Evolutionary conservation across 2,113 vertebrate species (phyloP).

Genomic region (Scartelaos histophorus): DNA sequence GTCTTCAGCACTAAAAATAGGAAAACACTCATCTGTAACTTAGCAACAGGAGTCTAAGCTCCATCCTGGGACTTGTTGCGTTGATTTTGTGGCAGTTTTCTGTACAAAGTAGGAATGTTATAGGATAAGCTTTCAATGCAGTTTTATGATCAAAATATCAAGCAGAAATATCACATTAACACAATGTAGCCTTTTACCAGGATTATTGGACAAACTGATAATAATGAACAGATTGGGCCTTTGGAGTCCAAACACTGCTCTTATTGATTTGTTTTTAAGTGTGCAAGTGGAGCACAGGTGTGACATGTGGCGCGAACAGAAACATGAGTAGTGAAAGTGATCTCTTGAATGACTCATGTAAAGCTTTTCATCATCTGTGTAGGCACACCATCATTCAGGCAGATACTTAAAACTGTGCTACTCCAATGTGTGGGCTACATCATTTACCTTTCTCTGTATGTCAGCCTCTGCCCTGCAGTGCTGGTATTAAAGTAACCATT

Average conservation of each 20-base stretch:
- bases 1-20: slow-evolving; percentile 78
- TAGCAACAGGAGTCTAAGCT: slow-evolving; percentile 80
- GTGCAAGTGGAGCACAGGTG: slow-evolving; percentile 30
- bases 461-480: neutral
- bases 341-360: slow-evolving; percentile 62
- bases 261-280: slow-evolving; percentile 14
- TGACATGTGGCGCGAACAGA: slow-evolving; percentile 36
- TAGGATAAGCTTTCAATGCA: slow-evolving; percentile 19
- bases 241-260: slow-evolving; percentile 22
- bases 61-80: slow-evolving; percentile 78
- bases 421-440: neutral
- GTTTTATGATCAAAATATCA: slow-evolving; percentile 7
- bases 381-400: slow-evolving; percentile 44
- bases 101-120: slow-evolving; percentile 52
- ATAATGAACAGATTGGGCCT: neutral
- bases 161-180: neutral
- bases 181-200: neutral
- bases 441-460: neutral
- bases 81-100: slow-evolving; percentile 57
- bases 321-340: slow-evolving; percentile 43
- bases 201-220: neutral
- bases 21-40: slow-evolving; percentile 80
- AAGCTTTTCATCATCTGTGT: slow-evolving; percentile 54
- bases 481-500: neutral
- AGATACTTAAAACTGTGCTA: slow-evolving; percentile 36